These are phyloP conservation scores for Stenurella melanura DNA, from an alignment of 2,888 invertebrate species.

Conservation along the genomic window DNA sequence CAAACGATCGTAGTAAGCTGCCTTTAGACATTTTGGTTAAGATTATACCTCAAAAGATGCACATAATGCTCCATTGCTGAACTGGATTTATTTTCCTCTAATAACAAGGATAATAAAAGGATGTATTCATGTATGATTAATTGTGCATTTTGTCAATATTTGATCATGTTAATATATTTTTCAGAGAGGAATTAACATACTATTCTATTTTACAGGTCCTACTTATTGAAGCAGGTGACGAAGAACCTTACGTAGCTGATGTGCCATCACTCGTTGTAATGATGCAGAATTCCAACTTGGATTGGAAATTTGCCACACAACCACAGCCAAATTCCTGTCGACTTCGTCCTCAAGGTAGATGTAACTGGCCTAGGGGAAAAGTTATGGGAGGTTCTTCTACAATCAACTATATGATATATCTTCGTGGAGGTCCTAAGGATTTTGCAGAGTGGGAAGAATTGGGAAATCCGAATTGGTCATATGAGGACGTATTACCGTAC, in stretches of 20 bases:
- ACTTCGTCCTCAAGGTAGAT: conserved; percentile 52
- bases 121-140: too few relatives aligned
- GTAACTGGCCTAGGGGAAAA: conserved; percentile 77
- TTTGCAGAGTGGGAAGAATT: conserved; percentile 82
- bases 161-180: too few relatives aligned
- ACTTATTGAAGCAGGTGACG: conserved; percentile 79
- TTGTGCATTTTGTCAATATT: too few relatives aligned
- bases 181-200: too few relatives aligned
- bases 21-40: too few relatives aligned
- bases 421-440: conserved; percentile 77
- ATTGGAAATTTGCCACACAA: conserved; percentile 82
- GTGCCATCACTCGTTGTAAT: conserved; percentile 79
- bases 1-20: too few relatives aligned
- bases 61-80: too few relatives aligned
- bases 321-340: conserved; percentile 72
- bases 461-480: conserved; percentile 84
- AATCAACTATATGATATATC: conserved; percentile 86
- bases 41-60: too few relatives aligned
- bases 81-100: too few relatives aligned
- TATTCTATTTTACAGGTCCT: conserved; percentile 73
- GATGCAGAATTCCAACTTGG: conserved; percentile 77
- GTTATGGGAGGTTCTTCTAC: conserved; percentile 87
- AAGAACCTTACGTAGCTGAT: conserved; percentile 79
- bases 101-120: too few relatives aligned
- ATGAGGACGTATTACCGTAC: conserved; percentile 80